Percentiles rank a stretch among this genome's conserved stretches.
These are phyloP conservation scores for Fragum sueziense DNA, from an alignment of 2,888 invertebrate species.

Conservation along the genomic window DNA sequence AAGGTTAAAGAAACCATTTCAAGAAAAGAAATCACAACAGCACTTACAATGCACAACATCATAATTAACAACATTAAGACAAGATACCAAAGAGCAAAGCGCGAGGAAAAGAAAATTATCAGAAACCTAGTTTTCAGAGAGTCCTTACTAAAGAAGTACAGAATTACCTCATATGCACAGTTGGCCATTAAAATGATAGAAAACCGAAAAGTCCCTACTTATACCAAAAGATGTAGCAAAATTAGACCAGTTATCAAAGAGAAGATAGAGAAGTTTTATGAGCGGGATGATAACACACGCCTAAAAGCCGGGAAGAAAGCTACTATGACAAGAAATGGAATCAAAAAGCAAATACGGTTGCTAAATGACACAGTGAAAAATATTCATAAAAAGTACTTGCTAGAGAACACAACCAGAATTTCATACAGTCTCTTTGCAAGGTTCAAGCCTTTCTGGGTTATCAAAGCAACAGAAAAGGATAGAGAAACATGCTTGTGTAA, in stretches of 20 bases:
- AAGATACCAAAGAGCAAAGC: not conserved
- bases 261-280: conserved; percentile 19
- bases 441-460: conserved; percentile 42
- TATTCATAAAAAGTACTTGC: conserved; percentile 33
- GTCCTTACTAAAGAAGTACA: conserved; percentile 23
- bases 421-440: conserved; percentile 31
- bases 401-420: conserved; percentile 24
- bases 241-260: not conserved
- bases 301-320: conserved; percentile 38
- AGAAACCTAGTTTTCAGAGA: conserved; percentile 13
- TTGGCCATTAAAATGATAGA: not conserved
- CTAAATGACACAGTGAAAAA: conserved; percentile 34
- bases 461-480: conserved; percentile 30
- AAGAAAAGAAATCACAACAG: not conserved
- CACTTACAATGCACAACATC: not conserved
- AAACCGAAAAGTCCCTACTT: not conserved
- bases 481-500: conserved; percentile 54
- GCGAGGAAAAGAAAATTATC: not conserved
- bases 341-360: conserved; percentile 43
- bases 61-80: conserved; percentile 3
- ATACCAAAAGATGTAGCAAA: not conserved
- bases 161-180: conserved; percentile 1
- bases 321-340: conserved; percentile 29
- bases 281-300: conserved; percentile 47
- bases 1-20: conserved; percentile 1